Percentiles rank a stretch among this genome's conserved stretches.
Evolutionary conservation across 2,888 invertebrate genomes (phyloP).

Genomic region (Pachymerium ferrugineum): DNA sequence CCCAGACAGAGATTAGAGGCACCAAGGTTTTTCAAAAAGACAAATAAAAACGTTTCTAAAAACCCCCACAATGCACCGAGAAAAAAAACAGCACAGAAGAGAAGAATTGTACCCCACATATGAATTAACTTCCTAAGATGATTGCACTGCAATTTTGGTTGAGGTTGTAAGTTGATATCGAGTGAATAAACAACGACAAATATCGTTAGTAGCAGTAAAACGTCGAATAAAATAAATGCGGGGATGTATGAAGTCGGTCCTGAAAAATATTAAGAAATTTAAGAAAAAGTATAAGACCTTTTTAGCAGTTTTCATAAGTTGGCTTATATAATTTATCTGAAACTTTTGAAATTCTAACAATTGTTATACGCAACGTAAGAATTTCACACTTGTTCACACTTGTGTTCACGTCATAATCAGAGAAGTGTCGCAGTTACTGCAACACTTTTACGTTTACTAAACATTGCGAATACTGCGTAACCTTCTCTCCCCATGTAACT

Average conservation of each 20-base stretch:
- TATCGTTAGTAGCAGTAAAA: slow-evolving; percentile 65
- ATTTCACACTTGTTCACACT: too few relatives aligned
- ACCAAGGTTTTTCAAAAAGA: slow-evolving; percentile 70
- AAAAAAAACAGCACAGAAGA: slow-evolving; percentile 72
- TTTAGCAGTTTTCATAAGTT: too few relatives aligned
- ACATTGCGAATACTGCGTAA: too few relatives aligned
- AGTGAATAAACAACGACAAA: slow-evolving; percentile 66
- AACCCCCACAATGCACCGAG: slow-evolving; percentile 85
- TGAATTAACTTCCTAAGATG: slow-evolving; percentile 60
- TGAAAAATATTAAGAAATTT: slow-evolving; percentile 43
- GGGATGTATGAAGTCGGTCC: slow-evolving; percentile 78
- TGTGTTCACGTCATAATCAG: too few relatives aligned
- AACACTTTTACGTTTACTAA: too few relatives aligned
- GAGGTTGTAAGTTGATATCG: neutral
- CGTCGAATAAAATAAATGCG: slow-evolving; percentile 76
- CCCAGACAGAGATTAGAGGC: slow-evolving; percentile 76
- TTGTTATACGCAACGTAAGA: too few relatives aligned
- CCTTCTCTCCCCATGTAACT: too few relatives aligned
- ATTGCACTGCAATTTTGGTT: neutral
- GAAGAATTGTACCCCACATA: slow-evolving; percentile 71
- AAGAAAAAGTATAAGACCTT: neutral
- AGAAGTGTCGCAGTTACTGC: too few relatives aligned
- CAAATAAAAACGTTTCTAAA: slow-evolving; percentile 80
- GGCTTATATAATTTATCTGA: too few relatives aligned
- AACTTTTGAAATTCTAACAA: too few relatives aligned